These are phyloP conservation scores for Phortica variegata DNA, from an alignment of 1,140 invertebrate genomes.

Conservation along the genomic window DNA sequence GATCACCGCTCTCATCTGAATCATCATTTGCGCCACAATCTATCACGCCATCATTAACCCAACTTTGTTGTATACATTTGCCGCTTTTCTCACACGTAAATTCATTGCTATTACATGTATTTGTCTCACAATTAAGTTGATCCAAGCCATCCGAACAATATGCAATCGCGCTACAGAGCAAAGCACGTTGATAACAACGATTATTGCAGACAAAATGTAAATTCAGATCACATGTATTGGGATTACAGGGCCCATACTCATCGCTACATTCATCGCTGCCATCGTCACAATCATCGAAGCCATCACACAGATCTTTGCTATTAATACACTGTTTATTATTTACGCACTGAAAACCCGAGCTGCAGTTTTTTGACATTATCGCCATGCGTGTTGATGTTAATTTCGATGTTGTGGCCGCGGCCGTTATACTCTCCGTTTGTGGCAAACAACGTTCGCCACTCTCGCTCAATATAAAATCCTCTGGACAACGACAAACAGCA, in stretches of 20 bases:
- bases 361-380: constrained; percentile 30
- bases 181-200: constrained; percentile 66
- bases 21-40: constrained; percentile 64
- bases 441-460: constrained; percentile 47
- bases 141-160: constrained; percentile 71
- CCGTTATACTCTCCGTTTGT: constrained; percentile 23
- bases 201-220: constrained; percentile 60
- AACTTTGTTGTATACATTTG: constrained; percentile 70
- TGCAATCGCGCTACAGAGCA: constrained; percentile 68
- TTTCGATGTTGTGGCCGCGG: constrained; percentile 6
- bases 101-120: constrained; percentile 66
- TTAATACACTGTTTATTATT: constrained; percentile 59
- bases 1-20: constrained; percentile 52
- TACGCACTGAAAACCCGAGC: constrained; percentile 35
- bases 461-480: constrained; percentile 44
- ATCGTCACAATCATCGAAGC: constrained; percentile 79
- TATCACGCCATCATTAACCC: constrained; percentile 68
- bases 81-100: constrained; percentile 63
- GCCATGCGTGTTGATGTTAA: too few relatives aligned
- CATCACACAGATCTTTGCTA: constrained; percentile 70
- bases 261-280: constrained; percentile 75
- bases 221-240: constrained; percentile 33
- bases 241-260: constrained; percentile 51
- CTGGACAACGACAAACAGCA: constrained; percentile 48
- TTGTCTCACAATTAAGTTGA: constrained; percentile 60